Evolutionary conservation across 2,797 vertebrate species (phyloP).

Genomic region (Myiotriccus ornatus): DNA sequence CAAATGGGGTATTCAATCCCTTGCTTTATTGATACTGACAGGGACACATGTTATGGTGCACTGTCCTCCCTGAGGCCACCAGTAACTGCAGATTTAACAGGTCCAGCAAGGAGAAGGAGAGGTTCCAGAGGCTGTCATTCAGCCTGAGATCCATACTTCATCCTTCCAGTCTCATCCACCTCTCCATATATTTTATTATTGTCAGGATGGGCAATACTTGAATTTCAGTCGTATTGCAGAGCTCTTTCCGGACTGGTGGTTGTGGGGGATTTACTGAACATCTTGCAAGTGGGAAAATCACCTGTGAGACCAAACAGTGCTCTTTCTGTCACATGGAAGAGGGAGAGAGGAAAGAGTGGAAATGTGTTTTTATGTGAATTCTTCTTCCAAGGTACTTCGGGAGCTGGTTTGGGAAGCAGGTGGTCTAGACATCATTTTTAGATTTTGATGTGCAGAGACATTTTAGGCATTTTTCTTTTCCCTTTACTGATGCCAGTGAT

Average conservation of each 20-base stretch:
- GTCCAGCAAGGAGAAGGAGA: slow-evolving; percentile 30
- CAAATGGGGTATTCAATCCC: slow-evolving; percentile 33
- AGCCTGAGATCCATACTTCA: neutral
- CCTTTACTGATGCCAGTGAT: neutral
- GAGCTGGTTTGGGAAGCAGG: neutral
- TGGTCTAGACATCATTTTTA: neutral
- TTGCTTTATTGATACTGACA: slow-evolving; percentile 60
- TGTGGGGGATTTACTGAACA: neutral
- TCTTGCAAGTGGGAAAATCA: neutral
- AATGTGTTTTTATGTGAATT: neutral
- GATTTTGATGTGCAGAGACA: neutral
- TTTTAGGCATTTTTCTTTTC: neutral
- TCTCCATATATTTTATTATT: neutral
- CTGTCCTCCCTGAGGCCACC: slow-evolving; percentile 24
- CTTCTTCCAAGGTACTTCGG: neutral
- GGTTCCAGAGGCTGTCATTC: slow-evolving; percentile 4
- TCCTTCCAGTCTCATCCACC: neutral
- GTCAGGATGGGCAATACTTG: neutral
- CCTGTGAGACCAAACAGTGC: neutral
- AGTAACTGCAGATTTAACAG: slow-evolving; percentile 45
- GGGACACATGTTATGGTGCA: slow-evolving; percentile 42
- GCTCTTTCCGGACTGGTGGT: neutral
- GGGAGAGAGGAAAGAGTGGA: neutral
- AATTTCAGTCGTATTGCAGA: neutral
- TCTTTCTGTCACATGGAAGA: neutral